A percentile compares a stretch with the other conserved stretches of the same genome.
Evolutionary conservation across 2,888 invertebrate species (phyloP).

Genomic region (Andricus quercusramuli): DNA sequence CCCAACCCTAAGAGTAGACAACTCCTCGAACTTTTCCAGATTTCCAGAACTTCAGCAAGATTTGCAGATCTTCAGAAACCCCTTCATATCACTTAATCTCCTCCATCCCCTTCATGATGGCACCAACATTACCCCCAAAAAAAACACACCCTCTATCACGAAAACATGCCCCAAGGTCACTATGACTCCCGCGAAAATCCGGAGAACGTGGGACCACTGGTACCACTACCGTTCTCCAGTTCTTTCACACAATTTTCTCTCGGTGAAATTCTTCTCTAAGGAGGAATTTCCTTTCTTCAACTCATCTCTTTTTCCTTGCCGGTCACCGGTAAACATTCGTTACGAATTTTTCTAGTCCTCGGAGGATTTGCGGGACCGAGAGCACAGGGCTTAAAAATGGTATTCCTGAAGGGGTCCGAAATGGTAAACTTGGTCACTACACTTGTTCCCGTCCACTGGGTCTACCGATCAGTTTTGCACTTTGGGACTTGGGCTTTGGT

Average conservation of each 20-base stretch:
- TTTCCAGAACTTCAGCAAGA: background rate
- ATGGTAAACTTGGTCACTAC: constrained; percentile 24
- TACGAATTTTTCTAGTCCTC: background rate
- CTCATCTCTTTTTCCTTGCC: background rate
- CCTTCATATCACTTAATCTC: background rate
- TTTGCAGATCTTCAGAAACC: background rate
- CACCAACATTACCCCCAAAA: background rate
- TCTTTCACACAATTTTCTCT: background rate
- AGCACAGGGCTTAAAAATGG: background rate
- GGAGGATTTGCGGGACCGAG: background rate
- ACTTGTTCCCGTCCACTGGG: constrained; percentile 47
- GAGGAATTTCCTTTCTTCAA: background rate
- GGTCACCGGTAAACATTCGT: background rate
- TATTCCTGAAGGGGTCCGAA: constrained; percentile 17
- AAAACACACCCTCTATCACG: constrained; percentile 39
- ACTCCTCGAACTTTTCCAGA: background rate
- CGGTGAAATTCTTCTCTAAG: background rate
- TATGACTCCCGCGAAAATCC: constrained; percentile 19
- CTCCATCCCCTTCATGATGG: background rate
- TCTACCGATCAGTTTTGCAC: constrained; percentile 38
- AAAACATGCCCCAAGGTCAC: constrained; percentile 39
- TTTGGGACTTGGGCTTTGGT: constrained; percentile 40
- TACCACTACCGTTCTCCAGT: constrained; percentile 4
- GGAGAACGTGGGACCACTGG: constrained; percentile 25
- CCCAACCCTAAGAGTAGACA: constrained; percentile 2